A percentile compares a stretch with the other conserved stretches of the same genome.
Evolutionary conservation across 2,113 vertebrate species (phyloP).

Genomic region (Eolophus roseicapilla): DNA sequence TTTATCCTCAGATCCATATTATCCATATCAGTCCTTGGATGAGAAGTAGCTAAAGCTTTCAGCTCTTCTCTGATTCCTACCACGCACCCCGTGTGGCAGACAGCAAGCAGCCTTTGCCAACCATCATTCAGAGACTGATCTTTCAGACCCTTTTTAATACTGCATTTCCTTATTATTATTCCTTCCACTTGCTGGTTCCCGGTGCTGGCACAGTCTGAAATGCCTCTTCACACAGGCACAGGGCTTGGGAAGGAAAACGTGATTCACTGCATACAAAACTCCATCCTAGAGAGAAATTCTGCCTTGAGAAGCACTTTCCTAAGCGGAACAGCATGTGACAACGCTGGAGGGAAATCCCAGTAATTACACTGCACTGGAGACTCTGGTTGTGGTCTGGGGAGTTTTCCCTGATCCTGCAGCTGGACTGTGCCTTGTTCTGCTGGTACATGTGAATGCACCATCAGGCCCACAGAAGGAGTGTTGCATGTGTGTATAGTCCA

Average conservation of each 20-base stretch:
- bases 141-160: background rate
- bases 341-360: background rate
- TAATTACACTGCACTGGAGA: background rate
- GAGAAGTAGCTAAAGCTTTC: constrained; percentile 8
- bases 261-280: background rate
- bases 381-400: constrained; percentile 2
- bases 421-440: background rate
- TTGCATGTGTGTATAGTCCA: background rate
- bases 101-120: background rate
- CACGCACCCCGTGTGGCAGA: background rate
- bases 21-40: background rate
- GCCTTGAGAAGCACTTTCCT: background rate
- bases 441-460: background rate
- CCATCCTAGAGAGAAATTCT: background rate
- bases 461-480: background rate
- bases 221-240: background rate
- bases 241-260: background rate
- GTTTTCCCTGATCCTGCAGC: constrained; percentile 1
- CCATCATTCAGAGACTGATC: background rate
- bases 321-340: background rate
- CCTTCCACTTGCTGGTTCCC: background rate
- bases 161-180: background rate
- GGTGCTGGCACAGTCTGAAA: background rate
- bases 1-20: background rate
- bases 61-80: background rate